phyloP scores from a whole-genome alignment of 1,140 invertebrate genomes.

The Leptonema lineaticorne region DNA sequence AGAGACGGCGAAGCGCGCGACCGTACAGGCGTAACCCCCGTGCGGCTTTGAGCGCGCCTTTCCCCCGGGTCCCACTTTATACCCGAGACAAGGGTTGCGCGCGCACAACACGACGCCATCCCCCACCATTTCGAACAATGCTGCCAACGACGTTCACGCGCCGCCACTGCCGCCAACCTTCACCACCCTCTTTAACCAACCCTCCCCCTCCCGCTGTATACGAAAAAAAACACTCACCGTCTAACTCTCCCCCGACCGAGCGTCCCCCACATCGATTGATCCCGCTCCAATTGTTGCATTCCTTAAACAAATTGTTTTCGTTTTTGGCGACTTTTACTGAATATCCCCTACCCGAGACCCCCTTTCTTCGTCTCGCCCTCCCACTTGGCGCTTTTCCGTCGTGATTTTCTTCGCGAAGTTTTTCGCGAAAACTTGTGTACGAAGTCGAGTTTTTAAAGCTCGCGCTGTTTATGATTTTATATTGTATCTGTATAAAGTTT shows the following conservation, averaged over 20 bases:
- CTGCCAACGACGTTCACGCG: no score
- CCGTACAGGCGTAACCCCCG: conserved; percentile 54
- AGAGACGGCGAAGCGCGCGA: conserved; percentile 48
- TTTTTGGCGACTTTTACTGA: conserved; percentile 11
- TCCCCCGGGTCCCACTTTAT: conserved; percentile 50
- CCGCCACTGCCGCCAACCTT: no score
- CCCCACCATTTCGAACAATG: no score
- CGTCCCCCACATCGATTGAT: conserved; percentile 45
- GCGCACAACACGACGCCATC: no score
- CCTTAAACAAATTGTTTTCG: conserved; percentile 41
- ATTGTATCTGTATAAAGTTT: no score
- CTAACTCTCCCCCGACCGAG: conserved; percentile 24
- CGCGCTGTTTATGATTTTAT: no score
- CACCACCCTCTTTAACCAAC: conserved; percentile 29
- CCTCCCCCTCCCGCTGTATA: conserved; percentile 23
- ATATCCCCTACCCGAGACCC: not conserved
- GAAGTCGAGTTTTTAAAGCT: no score
- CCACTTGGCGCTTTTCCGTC: no score
- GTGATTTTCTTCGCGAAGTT: not conserved
- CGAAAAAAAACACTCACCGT: not conserved
- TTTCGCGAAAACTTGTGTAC: not conserved
- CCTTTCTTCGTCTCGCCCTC: not conserved
- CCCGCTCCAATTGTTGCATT: conserved; percentile 42
- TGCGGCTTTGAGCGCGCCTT: conserved; percentile 53
- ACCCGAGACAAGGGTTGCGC: conserved; percentile 39